Evolutionary conservation across 1,140 invertebrate genomes (phyloP), one percentile per base, ranked within the genome.

Genomic region (Drosophila novamexicana): DNA sequence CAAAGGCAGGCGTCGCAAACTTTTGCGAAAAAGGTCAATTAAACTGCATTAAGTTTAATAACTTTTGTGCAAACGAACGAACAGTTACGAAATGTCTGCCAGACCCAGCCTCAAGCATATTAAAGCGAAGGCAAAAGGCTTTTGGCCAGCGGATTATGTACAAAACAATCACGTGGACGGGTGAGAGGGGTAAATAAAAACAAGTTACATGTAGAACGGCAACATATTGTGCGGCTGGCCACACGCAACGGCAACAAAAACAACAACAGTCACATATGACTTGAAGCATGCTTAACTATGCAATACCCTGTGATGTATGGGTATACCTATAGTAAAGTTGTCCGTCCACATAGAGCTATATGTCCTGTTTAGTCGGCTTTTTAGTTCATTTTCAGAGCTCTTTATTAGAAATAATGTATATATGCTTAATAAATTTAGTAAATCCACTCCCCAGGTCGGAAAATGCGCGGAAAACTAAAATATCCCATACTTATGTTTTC

Each of bases 11-110:
- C 73, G 83, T 81, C 81, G 77, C 76, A 88, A 89, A 88, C 77
- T 76, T 88, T 85, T 88, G 75, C 77, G 67, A 63, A 74, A 81
- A 89, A 88, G 84, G 79, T 88, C 84, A 88, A 88, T 88, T 88
- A 88, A 88, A 88, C 84, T 88, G 83, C 83, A 88, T 88, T 88
- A 89, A 88, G 84, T 89, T 88, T 89, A 83, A 89, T 88, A 88
- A 88, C 84, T 89, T 88, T 83, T 81, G 68, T 66, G 56, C 61
- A 66, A 70, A 69, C 66, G 66, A 70, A 34, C 32, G 16, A 78
- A 86, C 75, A 67, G 75, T 88, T 86, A 69, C 64, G 67, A 67
- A 73, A 75, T 72, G 67, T 82, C 66, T 82, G 56, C 22, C 81
- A 77, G 54, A 52, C 57, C 64, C 42, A 45, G 57, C 65, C 59